Conservation (phyloP, 2,888 invertebrate genomes). For the Drosophila kanekoi region DNA sequence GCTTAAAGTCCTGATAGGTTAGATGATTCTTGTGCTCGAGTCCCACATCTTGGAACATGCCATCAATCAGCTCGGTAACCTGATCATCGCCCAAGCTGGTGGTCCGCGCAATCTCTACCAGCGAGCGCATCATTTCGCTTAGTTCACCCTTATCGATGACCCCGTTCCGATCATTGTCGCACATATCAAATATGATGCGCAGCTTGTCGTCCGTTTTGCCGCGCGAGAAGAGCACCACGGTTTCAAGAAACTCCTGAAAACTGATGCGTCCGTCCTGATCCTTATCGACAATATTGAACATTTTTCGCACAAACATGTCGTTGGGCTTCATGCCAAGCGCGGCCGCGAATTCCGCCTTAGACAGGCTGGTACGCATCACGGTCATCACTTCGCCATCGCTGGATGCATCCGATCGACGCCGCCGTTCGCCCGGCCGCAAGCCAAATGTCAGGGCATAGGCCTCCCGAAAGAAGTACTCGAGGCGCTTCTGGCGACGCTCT, state of each 20-base stretch:
- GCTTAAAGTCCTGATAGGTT: slow-evolving; percentile 95
- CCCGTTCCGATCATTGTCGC: slow-evolving; percentile 97
- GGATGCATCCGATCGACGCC: slow-evolving; percentile 90
- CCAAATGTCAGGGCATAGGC: slow-evolving; percentile 97
- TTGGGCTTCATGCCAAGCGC: slow-evolving; percentile 98
- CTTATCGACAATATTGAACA: slow-evolving; percentile 99
- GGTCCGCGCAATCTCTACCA: slow-evolving; percentile 96
- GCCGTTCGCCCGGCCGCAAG: slow-evolving; percentile 92
- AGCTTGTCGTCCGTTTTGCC: slow-evolving; percentile 97
- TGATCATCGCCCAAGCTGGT: slow-evolving; percentile 95
- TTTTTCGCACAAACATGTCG: slow-evolving; percentile 97
- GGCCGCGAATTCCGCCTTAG: slow-evolving; percentile 96
- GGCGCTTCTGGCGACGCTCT: slow-evolving; percentile 94
- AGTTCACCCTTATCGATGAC: slow-evolving; percentile 97
- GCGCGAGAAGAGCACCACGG: slow-evolving; percentile 95
- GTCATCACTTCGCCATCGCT: slow-evolving; percentile 94
- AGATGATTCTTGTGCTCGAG: slow-evolving; percentile 95
- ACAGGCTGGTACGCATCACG: slow-evolving; percentile 96
- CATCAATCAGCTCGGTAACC: slow-evolving; percentile 96
- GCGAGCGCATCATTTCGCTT: slow-evolving; percentile 95
- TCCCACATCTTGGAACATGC: slow-evolving; percentile 97
- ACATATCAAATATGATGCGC: slow-evolving; percentile 98
- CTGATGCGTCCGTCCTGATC: slow-evolving; percentile 97
- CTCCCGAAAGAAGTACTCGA: slow-evolving; percentile 98
- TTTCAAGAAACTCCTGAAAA: slow-evolving; percentile 98